These are phyloP conservation scores for Atethmia centrago DNA, from an alignment of 2,888 invertebrate species.

Conservation along the genomic window DNA sequence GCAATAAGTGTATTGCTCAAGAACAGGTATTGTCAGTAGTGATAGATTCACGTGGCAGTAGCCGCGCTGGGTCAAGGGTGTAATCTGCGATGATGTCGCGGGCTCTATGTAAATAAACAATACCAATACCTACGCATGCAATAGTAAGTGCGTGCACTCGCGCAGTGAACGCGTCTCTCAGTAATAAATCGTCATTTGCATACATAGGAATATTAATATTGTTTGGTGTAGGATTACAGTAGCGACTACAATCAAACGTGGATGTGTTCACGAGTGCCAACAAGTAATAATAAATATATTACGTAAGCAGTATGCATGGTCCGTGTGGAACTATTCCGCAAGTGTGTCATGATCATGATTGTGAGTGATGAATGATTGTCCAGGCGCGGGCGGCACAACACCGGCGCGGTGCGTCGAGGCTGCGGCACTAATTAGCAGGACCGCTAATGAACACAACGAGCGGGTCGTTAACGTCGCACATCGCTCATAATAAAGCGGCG, in stretches of 20 bases:
- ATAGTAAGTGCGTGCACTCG: neutral
- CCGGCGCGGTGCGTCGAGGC: conserved; percentile 20
- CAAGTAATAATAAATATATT: conserved; percentile 35
- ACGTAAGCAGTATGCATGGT: conserved; percentile 23
- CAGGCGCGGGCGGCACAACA: conserved; percentile 20
- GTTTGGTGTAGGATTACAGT: conserved; percentile 39
- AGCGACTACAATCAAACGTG: conserved; percentile 9
- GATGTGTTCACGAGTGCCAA: conserved; percentile 36
- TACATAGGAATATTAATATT: conserved; percentile 11
- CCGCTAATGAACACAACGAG: conserved; percentile 64
- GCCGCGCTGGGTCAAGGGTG: conserved; percentile 43
- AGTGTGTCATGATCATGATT: conserved; percentile 39
- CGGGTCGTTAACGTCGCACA: conserved; percentile 58
- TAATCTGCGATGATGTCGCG: conserved; percentile 41
- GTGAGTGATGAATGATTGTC: neutral
- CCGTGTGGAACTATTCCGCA: conserved; percentile 21
- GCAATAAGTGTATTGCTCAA: conserved; percentile 10
- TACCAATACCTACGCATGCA: neutral
- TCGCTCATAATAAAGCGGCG: conserved; percentile 50
- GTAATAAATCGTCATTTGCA: conserved; percentile 11
- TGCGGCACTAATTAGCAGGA: conserved; percentile 41
- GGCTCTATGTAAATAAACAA: conserved; percentile 46
- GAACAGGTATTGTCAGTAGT: conserved; percentile 16
- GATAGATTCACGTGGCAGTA: conserved; percentile 16
- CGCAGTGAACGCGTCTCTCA: conserved; percentile 4